phyloP scores from a whole-genome alignment of 2,113 vertebrate species.

The Corythornis madagascariensis region DNA sequence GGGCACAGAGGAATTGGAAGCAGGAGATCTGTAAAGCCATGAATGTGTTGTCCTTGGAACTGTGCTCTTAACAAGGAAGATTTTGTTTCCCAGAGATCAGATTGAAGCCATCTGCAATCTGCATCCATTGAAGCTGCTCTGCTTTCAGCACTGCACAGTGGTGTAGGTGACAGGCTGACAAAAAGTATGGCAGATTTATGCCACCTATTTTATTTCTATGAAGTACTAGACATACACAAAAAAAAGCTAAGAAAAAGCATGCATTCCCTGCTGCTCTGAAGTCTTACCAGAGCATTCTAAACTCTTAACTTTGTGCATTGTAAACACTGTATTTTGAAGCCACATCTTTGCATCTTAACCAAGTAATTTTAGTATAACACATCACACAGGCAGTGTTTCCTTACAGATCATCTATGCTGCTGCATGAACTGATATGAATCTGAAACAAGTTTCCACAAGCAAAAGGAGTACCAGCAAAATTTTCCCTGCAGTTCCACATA shows the following conservation, averaged over 20 bases:
- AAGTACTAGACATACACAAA: not conserved
- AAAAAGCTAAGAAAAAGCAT: not conserved
- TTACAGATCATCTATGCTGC: not conserved
- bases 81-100: not conserved
- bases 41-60: fast-evolving
- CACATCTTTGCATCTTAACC: not conserved
- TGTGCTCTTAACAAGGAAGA: fast-evolving
- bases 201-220: not conserved
- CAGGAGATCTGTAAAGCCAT: not conserved
- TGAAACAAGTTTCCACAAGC: not conserved
- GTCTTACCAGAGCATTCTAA: fast-evolving
- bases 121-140: not conserved
- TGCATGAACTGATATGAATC: fast-evolving
- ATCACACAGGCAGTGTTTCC: not conserved
- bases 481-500: not conserved
- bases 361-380: not conserved
- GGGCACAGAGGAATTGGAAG: fast-evolving
- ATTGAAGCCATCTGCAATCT: not conserved
- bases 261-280: not conserved
- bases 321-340: not conserved
- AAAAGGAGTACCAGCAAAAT: not conserved
- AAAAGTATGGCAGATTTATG: not conserved
- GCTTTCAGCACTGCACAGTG: not conserved
- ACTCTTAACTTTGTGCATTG: not conserved
- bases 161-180: not conserved